Percentiles rank a stretch among this genome's conserved stretches.
These are phyloP conservation scores for Rhabdomys dilectus DNA, from an alignment of 2,113 vertebrate genomes.

Conservation along the genomic window DNA sequence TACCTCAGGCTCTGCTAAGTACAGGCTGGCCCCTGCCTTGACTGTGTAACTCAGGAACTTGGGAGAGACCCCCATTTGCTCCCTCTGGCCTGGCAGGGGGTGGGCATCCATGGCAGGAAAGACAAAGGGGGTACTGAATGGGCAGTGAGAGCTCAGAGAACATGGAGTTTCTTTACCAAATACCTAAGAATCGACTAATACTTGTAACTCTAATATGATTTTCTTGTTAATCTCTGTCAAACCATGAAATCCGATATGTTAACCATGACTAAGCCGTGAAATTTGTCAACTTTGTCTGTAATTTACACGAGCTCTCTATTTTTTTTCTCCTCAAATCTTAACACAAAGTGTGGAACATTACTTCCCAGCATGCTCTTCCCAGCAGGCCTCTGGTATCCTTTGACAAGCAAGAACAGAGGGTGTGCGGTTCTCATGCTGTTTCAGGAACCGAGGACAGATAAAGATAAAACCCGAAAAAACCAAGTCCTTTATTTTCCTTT, in stretches of 20 bases:
- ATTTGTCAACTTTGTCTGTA: conserved; percentile 86
- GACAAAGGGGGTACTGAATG: background rate
- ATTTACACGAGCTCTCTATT: conserved; percentile 84
- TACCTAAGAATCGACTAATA: conserved; percentile 78
- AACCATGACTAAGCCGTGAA: conserved; percentile 87
- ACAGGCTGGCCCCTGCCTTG: background rate
- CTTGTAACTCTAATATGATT: conserved; percentile 84
- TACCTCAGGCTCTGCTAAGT: background rate
- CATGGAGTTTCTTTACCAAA: conserved; percentile 59
- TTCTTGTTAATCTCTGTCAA: conserved; percentile 85
- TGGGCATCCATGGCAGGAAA: background rate
- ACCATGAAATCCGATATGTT: conserved; percentile 87
- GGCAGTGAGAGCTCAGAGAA: conserved; percentile 52
- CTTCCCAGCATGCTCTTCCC: conserved; percentile 80
- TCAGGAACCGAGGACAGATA: conserved; percentile 77
- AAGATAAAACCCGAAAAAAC: conserved; percentile 66
- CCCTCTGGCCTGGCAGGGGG: background rate
- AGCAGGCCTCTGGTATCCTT: conserved; percentile 69
- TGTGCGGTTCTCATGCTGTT: conserved; percentile 75
- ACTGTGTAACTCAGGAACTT: background rate
- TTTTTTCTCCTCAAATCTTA: conserved; percentile 64
- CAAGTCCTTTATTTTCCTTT: conserved; percentile 56
- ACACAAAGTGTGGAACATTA: conserved; percentile 79
- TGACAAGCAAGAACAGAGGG: conserved; percentile 79
- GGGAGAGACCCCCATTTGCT: background rate